Percentiles rank a stretch among this genome's conserved stretches.
Conservation (phyloP, 2,113 vertebrate species). For the Balaeniceps rex region DNA sequence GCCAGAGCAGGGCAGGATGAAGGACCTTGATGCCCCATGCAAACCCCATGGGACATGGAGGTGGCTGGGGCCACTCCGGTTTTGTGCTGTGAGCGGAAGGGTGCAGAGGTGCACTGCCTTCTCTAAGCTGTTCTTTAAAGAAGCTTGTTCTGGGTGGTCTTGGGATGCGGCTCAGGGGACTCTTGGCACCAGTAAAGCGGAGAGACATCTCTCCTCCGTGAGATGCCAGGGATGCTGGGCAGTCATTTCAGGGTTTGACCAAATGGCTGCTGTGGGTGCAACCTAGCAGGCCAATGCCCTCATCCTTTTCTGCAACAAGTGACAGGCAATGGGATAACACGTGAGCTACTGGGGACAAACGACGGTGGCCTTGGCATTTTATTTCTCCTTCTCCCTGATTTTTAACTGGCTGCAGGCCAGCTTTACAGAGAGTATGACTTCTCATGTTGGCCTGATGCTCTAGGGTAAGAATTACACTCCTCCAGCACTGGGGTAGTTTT, state of each 20-base stretch:
- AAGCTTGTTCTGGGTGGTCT: not conserved
- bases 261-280: not conserved
- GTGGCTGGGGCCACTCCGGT: too few relatives aligned
- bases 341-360: not conserved
- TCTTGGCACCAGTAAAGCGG: not conserved
- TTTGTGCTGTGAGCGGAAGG: rapidly evolving
- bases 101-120: not conserved
- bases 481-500: not conserved
- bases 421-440: not conserved
- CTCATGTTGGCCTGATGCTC: not conserved
- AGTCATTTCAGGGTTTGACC: not conserved
- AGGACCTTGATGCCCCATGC: rapidly evolving
- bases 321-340: not conserved
- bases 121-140: not conserved
- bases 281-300: not conserved
- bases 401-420: not conserved
- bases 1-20: not conserved
- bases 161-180: not conserved
- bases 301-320: not conserved
- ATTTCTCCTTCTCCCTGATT: not conserved
- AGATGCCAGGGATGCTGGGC: not conserved
- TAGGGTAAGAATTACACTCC: not conserved
- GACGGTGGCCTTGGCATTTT: not conserved
- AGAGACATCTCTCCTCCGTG: not conserved
- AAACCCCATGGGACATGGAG: rapidly evolving